Base-by-base conservation (phyloP, 2,113 vertebrate genomes). In the Rhinolophus ferrumequinum region DNA sequence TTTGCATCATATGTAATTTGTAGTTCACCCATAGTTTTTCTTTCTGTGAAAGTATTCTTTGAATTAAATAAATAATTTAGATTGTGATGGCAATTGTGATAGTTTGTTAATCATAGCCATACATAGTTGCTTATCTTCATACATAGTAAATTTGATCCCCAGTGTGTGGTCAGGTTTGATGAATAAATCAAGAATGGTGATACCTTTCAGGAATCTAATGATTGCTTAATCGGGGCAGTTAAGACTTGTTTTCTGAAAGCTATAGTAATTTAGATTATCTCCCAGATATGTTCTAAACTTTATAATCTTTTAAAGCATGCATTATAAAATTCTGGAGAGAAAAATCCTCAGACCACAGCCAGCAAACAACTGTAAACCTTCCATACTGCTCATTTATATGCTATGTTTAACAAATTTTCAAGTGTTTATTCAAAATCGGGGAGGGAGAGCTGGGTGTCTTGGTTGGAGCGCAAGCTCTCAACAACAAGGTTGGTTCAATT, bases 1-100 rank as follows among this genome's bases (percentile, higher is more conserved):
- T 76, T 95, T 93, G 81, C 38, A 58, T 86, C 15, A 52, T 12
- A 24, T 16, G 3, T 19, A 67, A 76, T 75, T 82, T 84, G 50
- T 93, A 69, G 64, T 81, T 75, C 14, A 44, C 12, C 62, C 56
- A 2, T 66, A 10, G 35, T 64, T 92, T 92, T 94, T 47, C 28
- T 95, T 94, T 62, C 54, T 77, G 67, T 77, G 50, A 69, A 96
- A 81, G 28, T 82, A n/a, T 69, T 93, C 47, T 91, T 88, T 86
- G 72, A 73, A 35, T 83, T 30, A 58, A 88, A 83, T 54, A 64
- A 76, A 80, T 56, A 60, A 70, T 95, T 93, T 47, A 85, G 38
- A 38, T 64, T 58, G 33, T 79, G n/a, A 33, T 70, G 64, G 90
- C 54, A 38, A 0, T 54, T 94, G 22, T 75, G 70, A 54, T 84